phyloP scores from a whole-genome alignment of 2,113 vertebrate species.

The Coptodon rendalli region DNA sequence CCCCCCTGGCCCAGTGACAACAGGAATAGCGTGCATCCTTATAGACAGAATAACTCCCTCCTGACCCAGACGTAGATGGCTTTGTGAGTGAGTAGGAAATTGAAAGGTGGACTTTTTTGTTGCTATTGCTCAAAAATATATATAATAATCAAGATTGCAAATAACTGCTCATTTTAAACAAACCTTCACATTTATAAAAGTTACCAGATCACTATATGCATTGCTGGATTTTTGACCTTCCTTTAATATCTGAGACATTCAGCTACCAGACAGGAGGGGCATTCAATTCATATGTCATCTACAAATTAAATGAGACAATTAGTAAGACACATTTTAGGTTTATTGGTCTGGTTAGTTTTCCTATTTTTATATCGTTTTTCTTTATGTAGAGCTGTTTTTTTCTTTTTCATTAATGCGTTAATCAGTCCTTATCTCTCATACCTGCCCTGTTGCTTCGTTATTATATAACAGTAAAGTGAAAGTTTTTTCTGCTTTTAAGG shows the following conservation, averaged over 20 bases:
- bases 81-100: neutral
- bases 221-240: neutral
- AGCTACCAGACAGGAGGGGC: neutral
- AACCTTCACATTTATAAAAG: neutral
- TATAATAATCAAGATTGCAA: neutral
- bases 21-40: neutral
- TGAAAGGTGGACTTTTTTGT: neutral
- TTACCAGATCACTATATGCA: neutral
- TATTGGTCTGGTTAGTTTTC: neutral
- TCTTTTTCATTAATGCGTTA: neutral
- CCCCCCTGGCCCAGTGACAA: neutral
- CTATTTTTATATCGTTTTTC: neutral
- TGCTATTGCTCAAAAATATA: neutral
- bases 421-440: neutral
- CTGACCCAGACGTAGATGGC: neutral
- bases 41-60: neutral
- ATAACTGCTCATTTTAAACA: neutral
- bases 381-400: neutral
- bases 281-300: neutral
- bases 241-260: neutral
- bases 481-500: neutral
- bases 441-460: neutral
- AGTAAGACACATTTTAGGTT: neutral
- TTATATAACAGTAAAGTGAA: slow-evolving; percentile 9
- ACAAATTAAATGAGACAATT: neutral